phyloP scores from a whole-genome alignment of 2,888 invertebrate genomes.

The Altica lythri region DNA sequence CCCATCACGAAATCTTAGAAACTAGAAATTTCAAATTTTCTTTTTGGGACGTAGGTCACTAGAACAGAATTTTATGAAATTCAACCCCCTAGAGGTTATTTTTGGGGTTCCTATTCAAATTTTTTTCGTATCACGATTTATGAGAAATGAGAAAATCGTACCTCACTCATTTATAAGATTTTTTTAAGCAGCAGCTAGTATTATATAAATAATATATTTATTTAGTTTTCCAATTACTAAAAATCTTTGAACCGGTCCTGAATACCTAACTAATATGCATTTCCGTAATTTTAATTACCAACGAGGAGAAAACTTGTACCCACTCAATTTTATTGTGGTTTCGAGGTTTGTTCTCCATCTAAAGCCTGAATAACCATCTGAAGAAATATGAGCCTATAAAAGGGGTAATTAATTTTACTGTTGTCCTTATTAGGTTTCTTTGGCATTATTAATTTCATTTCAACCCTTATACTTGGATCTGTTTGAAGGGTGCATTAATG shows the following conservation, averaged over 20 bases:
- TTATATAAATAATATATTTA: too few species aligned
- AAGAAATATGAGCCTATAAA: slow-evolving; percentile 38
- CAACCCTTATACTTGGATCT: slow-evolving; percentile 20
- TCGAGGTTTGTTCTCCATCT: slow-evolving; percentile 24
- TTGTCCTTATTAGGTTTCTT: slow-evolving; percentile 39
- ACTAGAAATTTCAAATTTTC: too few species aligned
- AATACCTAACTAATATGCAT: slow-evolving; percentile 9
- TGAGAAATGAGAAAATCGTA: too few species aligned
- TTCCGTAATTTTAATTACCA: slow-evolving; percentile 16
- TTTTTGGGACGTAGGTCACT: too few species aligned
- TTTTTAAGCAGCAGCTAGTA: too few species aligned
- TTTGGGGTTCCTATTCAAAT: too few species aligned
- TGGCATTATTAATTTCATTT: slow-evolving; percentile 40
- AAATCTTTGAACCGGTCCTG: neutral
- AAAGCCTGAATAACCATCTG: slow-evolving; percentile 19
- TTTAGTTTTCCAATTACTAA: neutral
- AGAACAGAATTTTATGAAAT: too few species aligned
- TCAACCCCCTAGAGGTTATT: too few species aligned
- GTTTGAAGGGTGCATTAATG: slow-evolving; percentile 30
- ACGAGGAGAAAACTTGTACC: slow-evolving; percentile 20
- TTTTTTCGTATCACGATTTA: too few species aligned
- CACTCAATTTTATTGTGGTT: slow-evolving; percentile 21
- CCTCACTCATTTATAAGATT: too few species aligned
- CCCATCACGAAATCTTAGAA: too few species aligned
- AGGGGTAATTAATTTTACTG: slow-evolving; percentile 46